A percentile compares a stretch with the other conserved stretches of the same genome.
Conservation (phyloP, 2,797 vertebrate species). For the Natrix natrix region DNA sequence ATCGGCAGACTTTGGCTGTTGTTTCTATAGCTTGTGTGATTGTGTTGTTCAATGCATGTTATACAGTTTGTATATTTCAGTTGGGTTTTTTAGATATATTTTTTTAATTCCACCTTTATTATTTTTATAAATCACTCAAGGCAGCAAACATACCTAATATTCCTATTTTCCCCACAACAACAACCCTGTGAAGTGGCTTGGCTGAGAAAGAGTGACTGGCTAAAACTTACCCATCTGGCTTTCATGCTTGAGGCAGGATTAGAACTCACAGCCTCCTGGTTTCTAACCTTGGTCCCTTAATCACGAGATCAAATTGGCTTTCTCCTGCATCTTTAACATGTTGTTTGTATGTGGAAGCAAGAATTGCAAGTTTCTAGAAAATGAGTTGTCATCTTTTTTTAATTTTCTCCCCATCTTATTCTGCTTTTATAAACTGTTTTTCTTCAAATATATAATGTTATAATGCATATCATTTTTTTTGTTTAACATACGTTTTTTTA, state of each 20-base stretch:
- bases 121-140: background rate
- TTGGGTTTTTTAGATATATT: background rate
- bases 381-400: background rate
- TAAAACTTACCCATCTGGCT: background rate
- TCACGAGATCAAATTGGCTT: background rate
- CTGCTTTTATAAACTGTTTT: slow-evolving; percentile 17
- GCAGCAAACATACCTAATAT: background rate
- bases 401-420: background rate
- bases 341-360: slow-evolving; percentile 12
- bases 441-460: background rate
- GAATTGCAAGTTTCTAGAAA: background rate
- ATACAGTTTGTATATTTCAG: background rate
- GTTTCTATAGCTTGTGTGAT: background rate
- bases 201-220: background rate
- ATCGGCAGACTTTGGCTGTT: background rate
- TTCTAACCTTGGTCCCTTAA: background rate
- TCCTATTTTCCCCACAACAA: background rate
- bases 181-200: background rate
- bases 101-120: background rate
- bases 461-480: background rate
- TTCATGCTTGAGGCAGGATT: background rate
- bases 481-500: slow-evolving; percentile 9
- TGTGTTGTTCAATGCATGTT: background rate
- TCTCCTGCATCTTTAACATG: background rate
- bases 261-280: background rate